phyloP scores from a whole-genome alignment of 1,140 invertebrate genomes.

The Pararge aegeria region DNA sequence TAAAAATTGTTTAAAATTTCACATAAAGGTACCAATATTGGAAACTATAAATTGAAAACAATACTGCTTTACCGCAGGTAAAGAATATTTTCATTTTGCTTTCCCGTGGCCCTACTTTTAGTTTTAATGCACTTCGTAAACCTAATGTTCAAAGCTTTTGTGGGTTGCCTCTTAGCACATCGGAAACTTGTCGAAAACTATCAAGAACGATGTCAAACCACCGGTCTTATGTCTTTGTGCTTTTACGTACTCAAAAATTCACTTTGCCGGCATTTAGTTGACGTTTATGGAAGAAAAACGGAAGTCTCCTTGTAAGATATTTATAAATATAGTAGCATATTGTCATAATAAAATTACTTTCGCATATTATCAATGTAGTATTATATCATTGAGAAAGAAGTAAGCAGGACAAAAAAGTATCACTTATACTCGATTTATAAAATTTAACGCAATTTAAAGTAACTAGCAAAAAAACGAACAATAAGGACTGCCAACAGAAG shows the following conservation, averaged over 20 bases:
- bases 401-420: too few relatives aligned
- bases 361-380: too few relatives aligned
- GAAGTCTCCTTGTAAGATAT: background rate
- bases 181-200: slow-evolving; percentile 31
- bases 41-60: slow-evolving; percentile 1
- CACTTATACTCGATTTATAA: too few relatives aligned
- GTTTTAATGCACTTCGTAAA: slow-evolving; percentile 24
- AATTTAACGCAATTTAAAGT: too few relatives aligned
- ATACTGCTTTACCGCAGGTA: background rate
- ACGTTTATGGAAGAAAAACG: background rate
- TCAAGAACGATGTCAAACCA: slow-evolving; percentile 21
- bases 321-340: too few relatives aligned
- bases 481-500: too few relatives aligned
- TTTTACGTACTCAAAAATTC: slow-evolving; percentile 18
- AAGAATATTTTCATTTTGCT: slow-evolving; percentile 5
- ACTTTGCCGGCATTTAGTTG: slow-evolving; percentile 2
- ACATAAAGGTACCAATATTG: background rate
- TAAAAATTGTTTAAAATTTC: too few relatives aligned
- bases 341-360: too few relatives aligned
- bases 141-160: slow-evolving; percentile 28
- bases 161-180: slow-evolving; percentile 16
- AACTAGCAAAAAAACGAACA: too few relatives aligned
- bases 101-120: background rate
- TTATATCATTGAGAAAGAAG: too few relatives aligned
- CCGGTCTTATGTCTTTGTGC: slow-evolving; percentile 15